A percentile compares a stretch with the other conserved stretches of the same genome.
These are phyloP conservation scores for Paedocypris sp. DNA, from an alignment of 2,113 vertebrate genomes.

Conservation along the genomic window DNA sequence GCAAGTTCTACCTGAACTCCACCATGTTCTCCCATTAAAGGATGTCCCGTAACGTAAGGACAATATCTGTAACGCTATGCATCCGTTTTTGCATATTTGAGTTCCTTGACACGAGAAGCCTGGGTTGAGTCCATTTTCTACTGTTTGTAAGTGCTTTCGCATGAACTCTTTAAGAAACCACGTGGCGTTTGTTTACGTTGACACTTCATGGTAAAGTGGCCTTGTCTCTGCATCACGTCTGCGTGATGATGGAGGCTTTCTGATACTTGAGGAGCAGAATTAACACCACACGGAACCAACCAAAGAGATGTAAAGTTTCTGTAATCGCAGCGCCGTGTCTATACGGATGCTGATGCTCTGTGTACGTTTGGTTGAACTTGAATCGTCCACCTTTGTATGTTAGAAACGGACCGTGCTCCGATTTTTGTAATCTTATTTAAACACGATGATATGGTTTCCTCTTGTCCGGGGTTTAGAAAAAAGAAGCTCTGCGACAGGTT, in stretches of 20 bases:
- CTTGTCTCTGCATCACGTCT: slow-evolving; percentile 15
- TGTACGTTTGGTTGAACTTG: slow-evolving; percentile 18
- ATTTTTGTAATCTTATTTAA: slow-evolving; percentile 3
- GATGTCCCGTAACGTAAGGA: too few species aligned
- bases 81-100: too few species aligned
- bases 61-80: too few species aligned
- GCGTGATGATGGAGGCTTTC: background rate
- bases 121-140: too few species aligned
- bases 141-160: too few species aligned
- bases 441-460: slow-evolving; percentile 1
- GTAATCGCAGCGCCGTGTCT: background rate
- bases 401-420: background rate
- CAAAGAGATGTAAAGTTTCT: slow-evolving; percentile 10
- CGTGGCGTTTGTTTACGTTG: background rate
- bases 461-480: too few species aligned
- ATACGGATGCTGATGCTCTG: background rate
- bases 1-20: slow-evolving; percentile 1
- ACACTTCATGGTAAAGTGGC: slow-evolving; percentile 7
- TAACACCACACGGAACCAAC: slow-evolving; percentile 8
- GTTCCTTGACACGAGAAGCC: too few species aligned
- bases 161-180: too few species aligned
- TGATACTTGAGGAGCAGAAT: background rate
- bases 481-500: background rate
- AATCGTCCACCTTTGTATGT: background rate
- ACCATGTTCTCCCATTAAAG: background rate